Base-by-base conservation (phyloP, 2,113 vertebrate species). In the Lonchura striata region DNA sequence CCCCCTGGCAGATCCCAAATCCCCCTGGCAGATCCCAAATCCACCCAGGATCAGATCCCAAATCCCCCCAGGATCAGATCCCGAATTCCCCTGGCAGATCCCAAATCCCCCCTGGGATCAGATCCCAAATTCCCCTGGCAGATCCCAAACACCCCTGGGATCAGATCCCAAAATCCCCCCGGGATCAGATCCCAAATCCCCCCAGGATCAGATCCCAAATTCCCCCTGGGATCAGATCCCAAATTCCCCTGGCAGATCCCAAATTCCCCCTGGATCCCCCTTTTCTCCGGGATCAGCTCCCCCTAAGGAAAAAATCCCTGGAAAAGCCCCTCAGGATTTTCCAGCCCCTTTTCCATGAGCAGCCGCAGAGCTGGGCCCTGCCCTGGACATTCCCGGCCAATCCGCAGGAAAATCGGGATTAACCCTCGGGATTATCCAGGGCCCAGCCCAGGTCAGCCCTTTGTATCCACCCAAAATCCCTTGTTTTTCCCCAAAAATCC, bases 391-490 rank as follows among this genome's bases (percentile, higher is more conserved):
- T 80, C 77, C 78, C 17, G 22, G 41, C 63, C n/a, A 54, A 39
- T 13, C 78, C 17, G 4, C 5, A 22, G 52, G n/a, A 18, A 47
- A 46, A 39, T 21, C 28, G 3, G 78, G 78, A 81, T 57, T 68
- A 81, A 81, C 33, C 49, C 52, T 68, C 7, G 5, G 77, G 78
- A 68, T 81, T 39, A 81, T 37, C 77, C 49, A 7, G 7, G 2
- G 47, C 39, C 30, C 17, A 11, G 3, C 60, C 41, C n/a, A 8
- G 63, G 41, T 47, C 78, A 81, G 41, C n/a, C 21, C 18, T 23
- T 1, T 1, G 9, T 2, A 23, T 3, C 50, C 50, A 30, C 5
- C 7, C 7, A 12, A 47, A 39, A 44, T 46, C 41, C 2, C 7
- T 2, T 13, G 21, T 17, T 21, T 21, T 11, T n/a, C 2, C 11